Evolutionary conservation across 2,113 vertebrate genomes (phyloP), one percentile per base, ranked within the genome.

Genomic region (Himantopus leucocephalus): DNA sequence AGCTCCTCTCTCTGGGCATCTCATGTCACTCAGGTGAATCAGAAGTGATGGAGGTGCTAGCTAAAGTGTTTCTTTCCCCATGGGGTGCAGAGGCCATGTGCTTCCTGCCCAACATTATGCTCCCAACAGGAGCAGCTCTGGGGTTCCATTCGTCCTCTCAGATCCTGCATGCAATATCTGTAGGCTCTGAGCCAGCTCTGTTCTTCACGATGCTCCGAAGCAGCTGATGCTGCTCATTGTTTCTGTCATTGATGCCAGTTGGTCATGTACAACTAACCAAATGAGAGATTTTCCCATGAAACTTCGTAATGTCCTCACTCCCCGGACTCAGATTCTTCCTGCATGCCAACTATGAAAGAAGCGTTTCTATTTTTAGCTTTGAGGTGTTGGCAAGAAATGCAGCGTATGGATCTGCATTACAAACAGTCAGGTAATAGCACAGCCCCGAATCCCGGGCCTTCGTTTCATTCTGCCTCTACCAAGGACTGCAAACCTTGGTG

Each of bases 351-450:
- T 37, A 59, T 66, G 80, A 74, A 64, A 37, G 30, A 79, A 91
- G 45, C 0, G 0, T 30, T 64, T 41, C 71, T 90, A 43, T 66
- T 95, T 96, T 94, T 87, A 92, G 66, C 53, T 78, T 84, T 45
- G 80, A 91, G 64, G 56, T 74, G 50, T 24, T 90, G 95, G 90
- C 92, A 95, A 64, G 94, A 35, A 88, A 56, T 21, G 72, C 52
- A 47, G 68, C 3, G 17, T 27, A 10, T 48, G 77, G 77, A 48
- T 72, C 73, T 85, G 92, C 83, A 72, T 89, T 47, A 29, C 82
- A 56, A 90, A 24, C 63, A 64, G 59, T 5, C 34, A 76, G 73
- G 70, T 78, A 27, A 75, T 2, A 73, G 56, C 82, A 13, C 34
- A 91, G 50, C 35, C 10, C 52, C 56, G 37, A 3, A 22, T 59